Percentiles rank a stretch among this genome's conserved stretches.
phyloP scores from a whole-genome alignment of 2,113 vertebrate species.

The Ailurus styani region DNA sequence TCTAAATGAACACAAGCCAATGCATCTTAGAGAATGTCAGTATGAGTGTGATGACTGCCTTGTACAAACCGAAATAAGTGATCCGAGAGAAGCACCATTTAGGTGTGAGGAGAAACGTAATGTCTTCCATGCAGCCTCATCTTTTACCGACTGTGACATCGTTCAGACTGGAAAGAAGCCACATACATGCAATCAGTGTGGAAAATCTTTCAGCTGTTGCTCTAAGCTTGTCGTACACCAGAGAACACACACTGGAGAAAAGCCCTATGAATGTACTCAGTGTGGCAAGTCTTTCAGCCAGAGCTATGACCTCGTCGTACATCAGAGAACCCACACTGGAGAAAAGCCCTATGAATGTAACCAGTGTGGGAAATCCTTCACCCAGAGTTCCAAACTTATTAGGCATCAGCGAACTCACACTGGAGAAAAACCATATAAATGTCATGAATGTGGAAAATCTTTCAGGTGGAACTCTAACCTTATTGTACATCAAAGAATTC shows the following conservation, averaged over 20 bases:
- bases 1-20: background rate
- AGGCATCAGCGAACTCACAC: background rate
- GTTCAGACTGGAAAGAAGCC: background rate
- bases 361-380: background rate
- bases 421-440: background rate
- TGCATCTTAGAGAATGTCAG: background rate
- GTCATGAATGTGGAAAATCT: background rate
- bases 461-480: background rate
- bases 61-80: background rate
- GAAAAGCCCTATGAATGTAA: background rate
- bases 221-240: background rate
- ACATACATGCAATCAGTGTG: background rate
- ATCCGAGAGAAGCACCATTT: background rate
- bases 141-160: background rate
- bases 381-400: background rate
- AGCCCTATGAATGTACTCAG: background rate
- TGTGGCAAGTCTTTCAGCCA: background rate
- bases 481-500: background rate
- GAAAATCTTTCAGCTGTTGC: background rate
- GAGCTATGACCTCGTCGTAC: background rate
- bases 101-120: background rate
- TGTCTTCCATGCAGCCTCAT: background rate
- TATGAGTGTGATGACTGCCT: background rate
- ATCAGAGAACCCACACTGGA: background rate
- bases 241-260: constrained; percentile 21